Evolutionary conservation across 2,113 vertebrate genomes (phyloP).

Genomic region (Centropristis striata): DNA sequence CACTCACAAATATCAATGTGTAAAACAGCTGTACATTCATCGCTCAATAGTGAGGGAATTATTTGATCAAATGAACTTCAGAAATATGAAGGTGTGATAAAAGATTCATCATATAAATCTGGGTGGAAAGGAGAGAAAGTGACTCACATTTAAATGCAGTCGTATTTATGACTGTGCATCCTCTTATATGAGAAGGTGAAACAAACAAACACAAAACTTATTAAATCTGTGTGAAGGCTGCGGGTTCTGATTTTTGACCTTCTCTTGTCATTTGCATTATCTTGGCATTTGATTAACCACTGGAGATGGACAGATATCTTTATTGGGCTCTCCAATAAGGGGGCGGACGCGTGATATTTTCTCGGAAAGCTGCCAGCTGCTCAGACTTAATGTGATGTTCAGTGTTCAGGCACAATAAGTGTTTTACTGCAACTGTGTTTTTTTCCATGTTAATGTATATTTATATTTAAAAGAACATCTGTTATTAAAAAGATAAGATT

Average conservation of each 20-base stretch:
- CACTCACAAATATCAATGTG: background rate
- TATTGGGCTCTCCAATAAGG: slow-evolving; percentile 30
- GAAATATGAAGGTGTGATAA: background rate
- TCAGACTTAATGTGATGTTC: background rate
- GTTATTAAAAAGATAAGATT: background rate
- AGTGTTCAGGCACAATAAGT: background rate
- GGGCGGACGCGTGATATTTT: slow-evolving; percentile 39
- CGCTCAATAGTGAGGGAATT: background rate
- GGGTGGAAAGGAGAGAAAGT: background rate
- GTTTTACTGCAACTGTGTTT: background rate
- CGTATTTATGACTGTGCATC: slow-evolving; percentile 5
- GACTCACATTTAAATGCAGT: background rate
- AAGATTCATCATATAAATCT: background rate
- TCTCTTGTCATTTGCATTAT: slow-evolving; percentile 58
- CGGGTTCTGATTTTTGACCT: slow-evolving; percentile 37
- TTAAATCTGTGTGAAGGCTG: slow-evolving; percentile 37
- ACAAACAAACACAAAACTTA: slow-evolving; percentile 51
- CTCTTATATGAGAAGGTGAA: slow-evolving; percentile 14
- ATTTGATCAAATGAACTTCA: background rate
- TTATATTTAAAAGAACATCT: slow-evolving; percentile 18
- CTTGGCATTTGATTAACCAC: slow-evolving; percentile 55
- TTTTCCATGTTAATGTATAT: background rate
- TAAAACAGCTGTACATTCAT: background rate
- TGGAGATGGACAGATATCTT: slow-evolving; percentile 54
- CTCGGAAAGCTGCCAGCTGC: slow-evolving; percentile 45